phyloP scores from a whole-genome alignment of 2,797 vertebrate species.

The Smutsia temminckii region DNA sequence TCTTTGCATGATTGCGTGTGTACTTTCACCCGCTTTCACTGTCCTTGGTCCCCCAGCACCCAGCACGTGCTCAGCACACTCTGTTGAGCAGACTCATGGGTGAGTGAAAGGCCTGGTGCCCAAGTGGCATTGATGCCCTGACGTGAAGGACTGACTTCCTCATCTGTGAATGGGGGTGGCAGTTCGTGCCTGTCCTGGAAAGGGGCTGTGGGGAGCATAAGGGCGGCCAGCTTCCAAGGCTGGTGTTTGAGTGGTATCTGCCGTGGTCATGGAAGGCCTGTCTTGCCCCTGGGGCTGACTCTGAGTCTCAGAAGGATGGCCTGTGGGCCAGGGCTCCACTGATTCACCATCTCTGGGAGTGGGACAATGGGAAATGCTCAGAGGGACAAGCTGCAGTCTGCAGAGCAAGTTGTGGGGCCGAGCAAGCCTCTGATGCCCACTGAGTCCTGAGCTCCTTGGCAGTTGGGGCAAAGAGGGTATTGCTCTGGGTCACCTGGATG shows the following conservation, averaged over 20 bases:
- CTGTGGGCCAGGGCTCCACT: accelerated
- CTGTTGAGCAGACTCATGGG: not conserved
- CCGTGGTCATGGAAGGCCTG: not conserved
- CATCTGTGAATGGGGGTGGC: not conserved
- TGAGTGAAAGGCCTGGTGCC: not conserved
- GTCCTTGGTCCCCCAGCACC: not conserved
- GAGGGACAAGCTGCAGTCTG: not conserved
- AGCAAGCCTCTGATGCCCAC: not conserved
- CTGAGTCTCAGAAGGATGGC: not conserved
- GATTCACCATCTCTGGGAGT: not conserved
- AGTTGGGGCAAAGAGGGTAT: not conserved
- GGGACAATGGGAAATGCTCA: not conserved
- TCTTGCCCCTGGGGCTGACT: not conserved
- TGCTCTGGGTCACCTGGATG: not conserved
- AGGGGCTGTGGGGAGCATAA: not conserved
- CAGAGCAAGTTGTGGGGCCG: not conserved
- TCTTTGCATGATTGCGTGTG: not conserved
- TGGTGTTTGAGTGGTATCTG: not conserved
- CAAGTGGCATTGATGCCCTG: not conserved
- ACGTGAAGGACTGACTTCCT: not conserved
- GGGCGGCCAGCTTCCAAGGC: not conserved
- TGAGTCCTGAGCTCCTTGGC: not conserved
- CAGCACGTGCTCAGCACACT: not conserved
- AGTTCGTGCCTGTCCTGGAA: accelerated
- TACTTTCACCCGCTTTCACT: not conserved